Evolutionary conservation across 2,797 vertebrate genomes (phyloP).

Genomic region (Podargus strigoides): DNA sequence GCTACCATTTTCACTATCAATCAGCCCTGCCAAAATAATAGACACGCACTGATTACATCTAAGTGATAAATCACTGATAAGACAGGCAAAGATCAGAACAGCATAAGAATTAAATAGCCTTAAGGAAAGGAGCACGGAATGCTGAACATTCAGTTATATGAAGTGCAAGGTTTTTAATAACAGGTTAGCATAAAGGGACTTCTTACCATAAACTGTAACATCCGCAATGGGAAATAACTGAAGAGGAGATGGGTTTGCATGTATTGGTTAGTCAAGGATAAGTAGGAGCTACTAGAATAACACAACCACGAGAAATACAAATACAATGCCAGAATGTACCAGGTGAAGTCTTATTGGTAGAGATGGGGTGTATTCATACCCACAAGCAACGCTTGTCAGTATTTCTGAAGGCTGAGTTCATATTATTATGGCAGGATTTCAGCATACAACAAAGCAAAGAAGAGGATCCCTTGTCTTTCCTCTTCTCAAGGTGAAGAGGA

Average conservation of each 20-base stretch:
- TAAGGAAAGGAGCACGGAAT: background rate
- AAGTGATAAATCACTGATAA: too few relatives aligned
- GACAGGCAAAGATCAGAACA: too few relatives aligned
- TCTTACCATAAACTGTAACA: background rate
- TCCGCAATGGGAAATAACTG: background rate
- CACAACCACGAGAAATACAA: background rate
- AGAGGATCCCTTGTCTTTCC: background rate
- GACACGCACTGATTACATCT: too few relatives aligned
- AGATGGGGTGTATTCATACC: background rate
- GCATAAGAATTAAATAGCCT: too few relatives aligned
- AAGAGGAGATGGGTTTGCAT: background rate
- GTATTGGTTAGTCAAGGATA: background rate
- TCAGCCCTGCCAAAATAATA: too few relatives aligned
- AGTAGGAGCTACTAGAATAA: too few relatives aligned
- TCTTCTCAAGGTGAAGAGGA: background rate
- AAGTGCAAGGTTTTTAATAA: background rate
- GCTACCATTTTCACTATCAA: too few relatives aligned
- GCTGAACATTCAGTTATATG: background rate
- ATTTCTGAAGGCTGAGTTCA: background rate
- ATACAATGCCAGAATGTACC: background rate
- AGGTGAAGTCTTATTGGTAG: background rate
- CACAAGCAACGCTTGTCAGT: background rate
- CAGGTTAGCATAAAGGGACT: background rate
- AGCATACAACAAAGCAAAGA: background rate
- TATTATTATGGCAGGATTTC: background rate